Evolutionary conservation across 2,113 vertebrate species (phyloP).

Genomic region (Saimiri boliviensis): DNA sequence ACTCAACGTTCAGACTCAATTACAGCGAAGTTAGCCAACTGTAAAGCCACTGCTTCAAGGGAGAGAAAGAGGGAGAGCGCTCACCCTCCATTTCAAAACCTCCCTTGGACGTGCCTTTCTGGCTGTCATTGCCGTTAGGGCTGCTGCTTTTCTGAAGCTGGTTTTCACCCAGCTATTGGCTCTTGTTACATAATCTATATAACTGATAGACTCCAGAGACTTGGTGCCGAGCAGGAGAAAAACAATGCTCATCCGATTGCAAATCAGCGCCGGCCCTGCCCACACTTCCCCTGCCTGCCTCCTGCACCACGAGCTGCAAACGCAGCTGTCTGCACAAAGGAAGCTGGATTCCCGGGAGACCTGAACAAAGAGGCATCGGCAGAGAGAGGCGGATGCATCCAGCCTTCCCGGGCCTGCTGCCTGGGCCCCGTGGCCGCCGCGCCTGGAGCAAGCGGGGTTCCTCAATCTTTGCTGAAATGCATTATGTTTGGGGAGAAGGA

Average conservation of each 20-base stretch:
- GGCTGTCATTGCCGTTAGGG: too few species aligned
- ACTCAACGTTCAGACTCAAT: constrained; percentile 70
- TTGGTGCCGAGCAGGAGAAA: background rate
- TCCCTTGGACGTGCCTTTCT: fast-evolving
- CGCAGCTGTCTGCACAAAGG: background rate
- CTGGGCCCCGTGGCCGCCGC: background rate
- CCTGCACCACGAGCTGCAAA: background rate
- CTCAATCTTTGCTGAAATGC: background rate
- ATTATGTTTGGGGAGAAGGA: background rate
- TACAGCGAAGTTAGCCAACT: constrained; percentile 61
- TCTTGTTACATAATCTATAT: background rate
- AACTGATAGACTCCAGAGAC: background rate
- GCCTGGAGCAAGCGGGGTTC: background rate
- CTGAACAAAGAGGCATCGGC: background rate
- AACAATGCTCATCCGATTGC: background rate
- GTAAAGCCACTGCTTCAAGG: background rate
- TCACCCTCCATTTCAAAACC: background rate
- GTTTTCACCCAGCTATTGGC: background rate
- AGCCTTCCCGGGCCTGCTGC: background rate
- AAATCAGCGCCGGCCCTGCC: background rate
- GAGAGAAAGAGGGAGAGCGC: background rate
- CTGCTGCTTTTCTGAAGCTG: background rate
- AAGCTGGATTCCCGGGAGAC: background rate
- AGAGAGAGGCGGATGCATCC: background rate
- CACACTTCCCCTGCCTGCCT: background rate